Conservation (phyloP, 2,113 vertebrate genomes). For the Sorex araneus region DNA sequence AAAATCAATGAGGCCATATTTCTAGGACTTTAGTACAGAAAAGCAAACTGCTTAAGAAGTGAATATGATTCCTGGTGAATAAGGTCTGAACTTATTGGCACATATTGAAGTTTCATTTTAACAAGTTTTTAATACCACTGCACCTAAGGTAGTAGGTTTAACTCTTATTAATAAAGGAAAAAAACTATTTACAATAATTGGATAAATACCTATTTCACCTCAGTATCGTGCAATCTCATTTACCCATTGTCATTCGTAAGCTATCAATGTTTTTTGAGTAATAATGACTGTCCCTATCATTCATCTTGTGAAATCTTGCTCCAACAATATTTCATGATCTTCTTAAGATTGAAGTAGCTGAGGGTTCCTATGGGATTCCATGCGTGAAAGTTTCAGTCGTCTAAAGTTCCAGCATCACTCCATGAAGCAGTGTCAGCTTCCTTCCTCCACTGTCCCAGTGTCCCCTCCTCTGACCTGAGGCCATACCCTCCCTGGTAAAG, state of each 20-base stretch:
- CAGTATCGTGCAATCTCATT: slow-evolving; percentile 83
- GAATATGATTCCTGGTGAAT: neutral
- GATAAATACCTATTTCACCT: slow-evolving; percentile 71
- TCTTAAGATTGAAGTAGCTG: no score
- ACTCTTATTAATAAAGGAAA: slow-evolving; percentile 71
- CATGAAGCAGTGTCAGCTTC: no score
- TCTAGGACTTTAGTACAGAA: neutral
- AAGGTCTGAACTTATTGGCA: neutral
- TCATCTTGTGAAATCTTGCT: slow-evolving; percentile 67
- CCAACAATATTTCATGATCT: neutral
- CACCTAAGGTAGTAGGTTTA: slow-evolving; percentile 32
- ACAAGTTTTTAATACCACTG: slow-evolving; percentile 32
- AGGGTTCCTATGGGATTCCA: no score
- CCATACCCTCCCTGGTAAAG: no score
- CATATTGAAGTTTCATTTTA: neutral
- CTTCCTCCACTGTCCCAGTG: no score
- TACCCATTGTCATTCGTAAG: slow-evolving; percentile 83
- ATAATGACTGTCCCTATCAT: slow-evolving; percentile 57
- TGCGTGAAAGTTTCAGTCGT: no score
- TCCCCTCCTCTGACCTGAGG: no score
- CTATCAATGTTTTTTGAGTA: slow-evolving; percentile 86
- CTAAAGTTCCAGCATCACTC: no score
- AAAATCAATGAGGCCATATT: slow-evolving; percentile 10
- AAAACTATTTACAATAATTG: slow-evolving; percentile 61
- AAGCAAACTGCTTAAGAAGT: slow-evolving; percentile 1